A percentile compares a stretch with the other conserved stretches of the same genome.
These are phyloP conservation scores for Ammodytes dubius DNA, from an alignment of 2,113 vertebrate genomes.

Conservation along the genomic window DNA sequence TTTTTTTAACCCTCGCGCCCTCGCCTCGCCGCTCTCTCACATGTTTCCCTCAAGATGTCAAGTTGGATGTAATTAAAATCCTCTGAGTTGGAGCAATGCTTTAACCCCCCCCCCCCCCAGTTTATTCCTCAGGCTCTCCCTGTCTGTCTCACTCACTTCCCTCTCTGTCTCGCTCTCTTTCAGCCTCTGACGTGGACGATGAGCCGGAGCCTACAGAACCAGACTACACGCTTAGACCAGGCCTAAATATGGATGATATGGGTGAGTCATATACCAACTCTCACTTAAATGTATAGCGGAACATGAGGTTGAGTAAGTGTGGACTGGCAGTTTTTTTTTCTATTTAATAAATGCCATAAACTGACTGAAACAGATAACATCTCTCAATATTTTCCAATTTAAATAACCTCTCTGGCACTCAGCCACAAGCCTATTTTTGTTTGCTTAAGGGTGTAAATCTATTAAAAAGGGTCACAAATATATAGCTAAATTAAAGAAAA, in stretches of 20 bases:
- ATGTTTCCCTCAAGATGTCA: conserved; percentile 55
- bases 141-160: conserved; percentile 64
- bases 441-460: background rate
- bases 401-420: background rate
- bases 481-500: background rate
- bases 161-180: conserved; percentile 66
- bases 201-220: conserved; percentile 91
- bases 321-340: background rate
- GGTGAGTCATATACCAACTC: conserved; percentile 85
- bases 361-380: background rate
- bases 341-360: background rate
- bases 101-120: conserved; percentile 60
- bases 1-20: conserved; percentile 58
- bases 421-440: background rate
- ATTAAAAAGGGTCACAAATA: background rate
- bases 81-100: conserved; percentile 41
- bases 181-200: conserved; percentile 91
- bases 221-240: conserved; percentile 94
- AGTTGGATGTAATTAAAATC: conserved; percentile 68
- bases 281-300: background rate
- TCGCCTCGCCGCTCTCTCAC: conserved; percentile 33
- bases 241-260: conserved; percentile 94
- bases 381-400: background rate
- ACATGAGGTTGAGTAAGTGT: conserved; percentile 15
- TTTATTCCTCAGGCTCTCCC: conserved; percentile 76